phyloP scores from a whole-genome alignment of 2,888 invertebrate genomes.

The Fragum sueziense region DNA sequence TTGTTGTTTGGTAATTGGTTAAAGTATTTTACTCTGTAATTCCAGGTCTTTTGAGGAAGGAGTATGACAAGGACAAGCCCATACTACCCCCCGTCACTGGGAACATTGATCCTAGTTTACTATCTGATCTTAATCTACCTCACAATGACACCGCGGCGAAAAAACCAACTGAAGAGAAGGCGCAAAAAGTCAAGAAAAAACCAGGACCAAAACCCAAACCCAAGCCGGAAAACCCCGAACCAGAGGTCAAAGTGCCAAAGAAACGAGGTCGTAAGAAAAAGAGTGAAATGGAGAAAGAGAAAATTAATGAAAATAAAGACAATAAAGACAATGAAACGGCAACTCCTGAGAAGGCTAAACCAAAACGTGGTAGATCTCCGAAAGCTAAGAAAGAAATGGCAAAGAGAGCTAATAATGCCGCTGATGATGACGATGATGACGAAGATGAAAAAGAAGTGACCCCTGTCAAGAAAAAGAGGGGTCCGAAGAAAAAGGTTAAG shows the following conservation, averaged over 20 bases:
- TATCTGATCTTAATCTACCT: conserved; percentile 30
- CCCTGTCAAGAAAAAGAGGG: conserved; percentile 52
- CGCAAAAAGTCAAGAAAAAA: conserved; percentile 51
- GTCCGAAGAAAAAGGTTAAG: conserved; percentile 45
- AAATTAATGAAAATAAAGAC: conserved; percentile 32
- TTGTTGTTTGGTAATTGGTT: not conserved
- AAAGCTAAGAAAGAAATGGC: conserved; percentile 52
- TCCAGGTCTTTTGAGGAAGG: conserved; percentile 58
- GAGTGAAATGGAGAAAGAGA: conserved; percentile 45
- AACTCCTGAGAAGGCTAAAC: conserved; percentile 28
- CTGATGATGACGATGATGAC: conserved; percentile 53
- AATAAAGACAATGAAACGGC: conserved; percentile 44
- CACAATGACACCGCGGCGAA: not conserved
- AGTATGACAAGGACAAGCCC: conserved; percentile 57
- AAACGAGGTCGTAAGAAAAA: conserved; percentile 51
- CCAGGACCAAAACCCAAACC: conserved; percentile 58
- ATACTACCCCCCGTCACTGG: conserved; percentile 52
- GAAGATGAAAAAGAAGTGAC: conserved; percentile 55
- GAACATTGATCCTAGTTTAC: conserved; percentile 31
- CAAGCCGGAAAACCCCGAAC: conserved; percentile 42
- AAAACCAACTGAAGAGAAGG: conserved; percentile 32
- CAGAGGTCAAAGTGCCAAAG: conserved; percentile 17
- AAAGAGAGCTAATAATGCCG: conserved; percentile 37
- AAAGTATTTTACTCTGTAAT: not conserved
- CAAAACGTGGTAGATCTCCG: conserved; percentile 59